Percentiles rank a stretch among this genome's conserved stretches.
phyloP scores from a whole-genome alignment of 2,113 vertebrate genomes.

The Seriola dumerili region DNA sequence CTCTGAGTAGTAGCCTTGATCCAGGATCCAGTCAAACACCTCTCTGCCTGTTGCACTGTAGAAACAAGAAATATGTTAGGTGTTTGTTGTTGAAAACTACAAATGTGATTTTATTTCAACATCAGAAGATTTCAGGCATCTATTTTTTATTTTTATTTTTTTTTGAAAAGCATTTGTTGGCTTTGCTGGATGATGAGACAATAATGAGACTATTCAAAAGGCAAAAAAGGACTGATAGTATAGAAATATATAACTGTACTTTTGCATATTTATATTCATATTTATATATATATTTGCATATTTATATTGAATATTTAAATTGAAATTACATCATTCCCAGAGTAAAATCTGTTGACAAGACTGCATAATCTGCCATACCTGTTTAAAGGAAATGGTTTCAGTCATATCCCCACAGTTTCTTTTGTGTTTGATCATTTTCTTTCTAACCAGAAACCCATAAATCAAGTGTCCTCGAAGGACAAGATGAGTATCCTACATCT shows the following conservation, averaged over 20 bases:
- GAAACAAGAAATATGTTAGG: not conserved
- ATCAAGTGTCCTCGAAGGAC: conserved; percentile 45
- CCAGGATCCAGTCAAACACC: conserved; percentile 99
- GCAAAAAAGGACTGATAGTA: not conserved
- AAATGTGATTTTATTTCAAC: not conserved
- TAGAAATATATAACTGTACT: not conserved
- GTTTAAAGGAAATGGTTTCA: conserved; percentile 10
- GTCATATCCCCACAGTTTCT: conserved; percentile 1
- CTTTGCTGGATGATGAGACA: not conserved
- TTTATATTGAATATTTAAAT: not conserved
- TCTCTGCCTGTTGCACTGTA: conserved; percentile 95
- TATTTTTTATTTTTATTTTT: not conserved
- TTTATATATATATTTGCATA: not conserved
- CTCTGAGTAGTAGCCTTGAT: conserved; percentile 99
- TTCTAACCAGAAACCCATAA: conserved; percentile 28
- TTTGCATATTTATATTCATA: not conserved
- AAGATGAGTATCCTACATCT: conserved; percentile 31
- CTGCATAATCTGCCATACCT: conserved; percentile 18
- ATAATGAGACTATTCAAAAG: not conserved
- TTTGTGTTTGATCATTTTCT: conserved; percentile 28
- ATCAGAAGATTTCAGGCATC: not conserved
- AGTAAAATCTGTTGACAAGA: not conserved
- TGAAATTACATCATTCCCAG: conserved; percentile 1
- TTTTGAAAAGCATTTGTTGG: not conserved
- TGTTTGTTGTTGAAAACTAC: not conserved